Base-by-base conservation (phyloP, 92 coral and sea anemone species). In the Isaurus tuberculatus region DNA sequence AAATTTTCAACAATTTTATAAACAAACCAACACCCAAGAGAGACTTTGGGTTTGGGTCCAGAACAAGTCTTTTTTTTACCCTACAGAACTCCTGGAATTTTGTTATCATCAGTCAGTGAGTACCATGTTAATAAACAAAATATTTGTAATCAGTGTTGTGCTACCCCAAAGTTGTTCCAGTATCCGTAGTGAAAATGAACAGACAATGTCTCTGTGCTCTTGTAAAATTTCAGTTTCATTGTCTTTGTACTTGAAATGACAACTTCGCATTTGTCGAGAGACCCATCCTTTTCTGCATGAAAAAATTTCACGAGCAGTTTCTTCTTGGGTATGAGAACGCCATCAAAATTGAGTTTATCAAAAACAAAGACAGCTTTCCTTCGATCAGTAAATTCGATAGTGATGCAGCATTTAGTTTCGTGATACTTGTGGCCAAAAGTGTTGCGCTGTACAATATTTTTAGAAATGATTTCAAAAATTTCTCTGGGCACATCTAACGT, bases 281-380 rank as follows among this genome's bases (percentile, higher is more conserved):
- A 65, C 33, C 43, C 30, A 30, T 72, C 68, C 48, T 61, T 64
- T 31, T 65, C 88, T 28, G 71, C 29, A 46, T 25, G 31, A 25
- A 63, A 61, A 26, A 28, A 19, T 64, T 78, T 85, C 33, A 29
- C 7, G 9, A 83, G 34, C 0, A 85, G 75, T 22, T 17, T 16
- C n/a, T 60, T 28, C 57, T 74, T 84, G 70, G 79, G 34, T 26
- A 84, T 11, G 30, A 33, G 31, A 57, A 84, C 84, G 15, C 85
- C 84, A 27, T 84, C 84, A 49, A 55, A 85, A 55, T 84, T 84
- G 26, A 84, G 61, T 28, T 49, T 67, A 31, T 84, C 57, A 30
- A 84, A 55, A n/a, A 84, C 55, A 83, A 75, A 84, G 7, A 77
- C 85, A 53, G 75, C 72, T 84, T 84, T 84, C 67, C 85, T 84